phyloP scores from a whole-genome alignment of 2,797 vertebrate genomes.

The Phoxinus dragarum region DNA sequence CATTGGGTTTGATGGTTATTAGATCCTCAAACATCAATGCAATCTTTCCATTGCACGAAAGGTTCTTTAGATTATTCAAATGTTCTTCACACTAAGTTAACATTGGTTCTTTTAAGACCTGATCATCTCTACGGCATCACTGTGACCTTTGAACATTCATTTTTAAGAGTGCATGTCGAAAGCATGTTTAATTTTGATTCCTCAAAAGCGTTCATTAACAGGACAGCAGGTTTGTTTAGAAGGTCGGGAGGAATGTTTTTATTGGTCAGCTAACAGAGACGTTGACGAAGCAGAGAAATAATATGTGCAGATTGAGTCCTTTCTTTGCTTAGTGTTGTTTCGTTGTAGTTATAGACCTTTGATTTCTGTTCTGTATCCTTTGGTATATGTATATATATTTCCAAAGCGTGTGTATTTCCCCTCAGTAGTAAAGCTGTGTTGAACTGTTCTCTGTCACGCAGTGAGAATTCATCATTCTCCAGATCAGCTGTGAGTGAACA shows the following conservation, averaged over 20 bases:
- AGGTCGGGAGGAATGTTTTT: not conserved
- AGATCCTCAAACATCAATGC: not conserved
- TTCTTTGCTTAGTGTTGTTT: not conserved
- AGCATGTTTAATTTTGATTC: not conserved
- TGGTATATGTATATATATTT: too few relatives aligned
- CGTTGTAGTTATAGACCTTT: not conserved
- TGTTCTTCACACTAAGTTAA: not conserved
- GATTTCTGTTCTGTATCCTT: not conserved
- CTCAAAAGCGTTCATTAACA: not conserved
- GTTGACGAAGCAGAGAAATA: not conserved
- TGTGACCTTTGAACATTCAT: not conserved
- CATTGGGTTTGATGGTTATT: not conserved
- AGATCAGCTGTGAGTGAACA: not conserved
- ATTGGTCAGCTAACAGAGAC: not conserved
- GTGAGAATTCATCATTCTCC: not conserved
- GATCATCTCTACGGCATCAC: not conserved
- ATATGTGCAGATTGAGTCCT: slow-evolving; percentile 17
- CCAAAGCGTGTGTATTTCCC: not conserved
- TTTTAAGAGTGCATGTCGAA: not conserved
- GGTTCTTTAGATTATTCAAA: not conserved
- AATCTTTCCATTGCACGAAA: not conserved
- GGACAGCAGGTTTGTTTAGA: not conserved
- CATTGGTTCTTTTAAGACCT: not conserved
- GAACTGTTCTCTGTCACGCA: not conserved
- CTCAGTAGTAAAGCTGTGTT: not conserved